Base-by-base conservation (phyloP, 2,888 invertebrate genomes). In the Cephus pulcher region DNA sequence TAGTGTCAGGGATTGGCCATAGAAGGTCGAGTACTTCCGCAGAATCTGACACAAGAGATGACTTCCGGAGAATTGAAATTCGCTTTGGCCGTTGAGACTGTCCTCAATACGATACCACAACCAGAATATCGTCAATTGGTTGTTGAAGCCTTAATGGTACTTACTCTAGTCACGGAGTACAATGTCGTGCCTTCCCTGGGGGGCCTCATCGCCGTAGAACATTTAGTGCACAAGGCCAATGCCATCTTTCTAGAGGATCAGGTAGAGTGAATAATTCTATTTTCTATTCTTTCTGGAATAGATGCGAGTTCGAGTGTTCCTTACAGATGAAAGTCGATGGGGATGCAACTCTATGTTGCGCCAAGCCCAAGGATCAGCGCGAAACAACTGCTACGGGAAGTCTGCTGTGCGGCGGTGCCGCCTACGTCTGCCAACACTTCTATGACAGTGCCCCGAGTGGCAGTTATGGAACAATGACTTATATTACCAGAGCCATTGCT, bases 371-470 rank as follows among this genome's bases (percentile, higher is more conserved):
- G 86, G 94, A 94, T 80, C 93, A 93, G 81, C 93, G 94, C 79
- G 93, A 93, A 84, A 94, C 94, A 85, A 94, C 93, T 15, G 92
- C 93, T 78, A 93, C 94, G 76, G 95, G 95, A 4, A 94, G 95
- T 81, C 92, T 96, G 56, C 92, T 96, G 69, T 98, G 98, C 91
- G 97, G 97, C 77, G 99, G 99, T 76, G 98, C 98, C 37, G 98
- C 98, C 0, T 97, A 97, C 85, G 97, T 99, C 82, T 99, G 99
- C 92, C 97, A 98, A 92, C 98, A 98, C 92, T 96, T 99, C 91
- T 99, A 98, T 92, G 99, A 99, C 92, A 97, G 97, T 91, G 99
- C 99, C 34, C 99, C 99, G 3, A 98, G 98, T 91, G 99, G 99
- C 81, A 96, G 97, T 88, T 98, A 95, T 92, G 99, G 99, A 82